Evolutionary conservation across 2,113 vertebrate species (phyloP).

Genomic region (Syrrhaptes paradoxus): DNA sequence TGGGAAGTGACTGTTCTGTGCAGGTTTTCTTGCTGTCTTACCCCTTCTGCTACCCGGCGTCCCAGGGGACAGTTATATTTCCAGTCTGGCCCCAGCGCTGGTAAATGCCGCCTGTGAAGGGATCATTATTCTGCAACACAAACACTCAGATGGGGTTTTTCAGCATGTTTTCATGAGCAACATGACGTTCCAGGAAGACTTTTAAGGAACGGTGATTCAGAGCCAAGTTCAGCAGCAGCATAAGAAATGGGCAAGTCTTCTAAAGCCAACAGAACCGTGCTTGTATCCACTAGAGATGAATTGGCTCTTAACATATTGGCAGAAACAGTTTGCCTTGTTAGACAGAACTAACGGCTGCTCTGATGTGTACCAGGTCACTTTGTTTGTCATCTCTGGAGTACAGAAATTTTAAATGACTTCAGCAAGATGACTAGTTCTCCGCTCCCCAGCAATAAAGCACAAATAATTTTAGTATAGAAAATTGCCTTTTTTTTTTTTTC

Average conservation of each 20-base stretch:
- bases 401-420: constrained; percentile 2
- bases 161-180: constrained; percentile 10
- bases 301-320: background rate
- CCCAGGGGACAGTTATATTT: background rate
- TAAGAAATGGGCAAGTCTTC: constrained; percentile 21
- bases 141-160: constrained; percentile 4
- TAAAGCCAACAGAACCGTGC: background rate
- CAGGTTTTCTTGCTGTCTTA: background rate
- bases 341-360: background rate
- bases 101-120: background rate
- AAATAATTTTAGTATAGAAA: constrained; percentile 63
- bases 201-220: constrained; percentile 43
- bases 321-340: constrained; percentile 27
- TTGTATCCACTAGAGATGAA: constrained; percentile 28
- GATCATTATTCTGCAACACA: background rate
- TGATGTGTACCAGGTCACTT: constrained; percentile 47
- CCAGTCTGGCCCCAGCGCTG: background rate
- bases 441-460: constrained; percentile 32
- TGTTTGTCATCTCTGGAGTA: constrained; percentile 31
- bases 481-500: background rate
- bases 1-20: background rate
- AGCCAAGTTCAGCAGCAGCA: constrained; percentile 39
- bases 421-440: background rate
- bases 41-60: background rate
- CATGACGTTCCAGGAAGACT: constrained; percentile 24